Evolutionary conservation across 1,140 invertebrate genomes (phyloP), one percentile per base, ranked within the genome.

Genomic region (Tetramorium parvispinum): DNA sequence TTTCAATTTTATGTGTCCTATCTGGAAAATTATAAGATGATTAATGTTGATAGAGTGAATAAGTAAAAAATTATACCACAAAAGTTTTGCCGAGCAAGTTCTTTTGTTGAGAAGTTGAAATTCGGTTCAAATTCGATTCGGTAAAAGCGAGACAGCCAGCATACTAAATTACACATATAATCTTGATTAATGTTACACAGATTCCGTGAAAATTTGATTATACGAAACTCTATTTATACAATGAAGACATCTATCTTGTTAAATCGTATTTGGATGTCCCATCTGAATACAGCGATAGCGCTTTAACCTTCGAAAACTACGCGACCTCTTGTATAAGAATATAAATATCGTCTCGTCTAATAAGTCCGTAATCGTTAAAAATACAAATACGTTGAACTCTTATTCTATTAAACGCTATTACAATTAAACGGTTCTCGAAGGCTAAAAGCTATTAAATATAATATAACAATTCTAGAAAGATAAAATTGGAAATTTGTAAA

Each of bases 221-320:
- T 16, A 49, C 4, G 71, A 57, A 53, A 53, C 24, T 4, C 13
- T 7, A 46, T 13, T 13, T 43, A 13, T 61, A 49, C 59, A 49
- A 49, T 18, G 2, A 65, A 40, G 27, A 79, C 24, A 5, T 40
- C 49, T 40, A 53, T 21, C 13, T 11, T 18, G 6, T 79, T 66
- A 7, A 79, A 53, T 40, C 27, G 24, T 63, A 53, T 24, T 24
- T n/a, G 51, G 13, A 71, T 46, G n/a, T 73, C 32, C 18, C 11
- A 43, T 32, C 11, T 16, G n/a, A 18, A 55, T 53, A 10, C 4
- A 55, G n/a, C 21, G 32, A 77, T 63, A 78, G 27, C 43, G 18
- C 5, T 83, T 83, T 83, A 83, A 73, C 68, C 68, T 83, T 83
- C 53, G 66, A 83, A 73, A 83, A 83, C 40, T 73, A 73, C 24